These are phyloP conservation scores for Nicator chloris DNA, from an alignment of 2,113 vertebrate species.

Conservation along the genomic window DNA sequence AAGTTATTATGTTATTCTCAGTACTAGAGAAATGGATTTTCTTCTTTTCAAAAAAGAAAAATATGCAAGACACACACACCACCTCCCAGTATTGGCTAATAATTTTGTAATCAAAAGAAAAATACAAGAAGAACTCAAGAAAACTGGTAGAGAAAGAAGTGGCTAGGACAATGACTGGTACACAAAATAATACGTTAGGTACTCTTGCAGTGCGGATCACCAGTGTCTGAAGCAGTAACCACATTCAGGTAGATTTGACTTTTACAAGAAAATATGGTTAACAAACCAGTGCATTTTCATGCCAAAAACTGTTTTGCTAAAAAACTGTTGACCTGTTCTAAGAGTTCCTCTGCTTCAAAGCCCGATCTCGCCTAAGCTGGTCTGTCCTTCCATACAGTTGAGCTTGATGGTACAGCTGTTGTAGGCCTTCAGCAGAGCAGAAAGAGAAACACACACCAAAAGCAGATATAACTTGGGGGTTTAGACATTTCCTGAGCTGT, in stretches of 20 bases:
- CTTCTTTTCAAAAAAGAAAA: background rate
- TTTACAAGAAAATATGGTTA: background rate
- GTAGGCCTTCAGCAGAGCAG: background rate
- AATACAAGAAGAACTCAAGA: background rate
- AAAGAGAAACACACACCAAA: background rate
- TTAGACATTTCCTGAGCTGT: background rate
- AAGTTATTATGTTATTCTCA: background rate
- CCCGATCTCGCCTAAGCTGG: background rate
- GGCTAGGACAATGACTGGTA: background rate
- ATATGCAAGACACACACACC: fast-evolving
- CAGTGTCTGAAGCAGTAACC: background rate
- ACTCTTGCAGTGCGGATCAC: background rate
- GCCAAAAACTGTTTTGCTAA: background rate
- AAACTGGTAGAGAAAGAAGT: background rate
- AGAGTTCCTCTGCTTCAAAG: background rate
- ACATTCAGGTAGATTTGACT: background rate
- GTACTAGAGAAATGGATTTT: background rate
- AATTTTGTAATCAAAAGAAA: background rate
- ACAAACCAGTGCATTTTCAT: background rate
- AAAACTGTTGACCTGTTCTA: background rate
- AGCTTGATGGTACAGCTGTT: background rate
- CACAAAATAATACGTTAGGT: background rate
- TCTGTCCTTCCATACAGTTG: background rate
- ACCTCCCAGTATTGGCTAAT: background rate
- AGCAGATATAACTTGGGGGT: background rate